Evolutionary conservation across 2,113 vertebrate genomes (phyloP), one percentile per base, ranked within the genome.

Genomic region (Strix aluco): DNA sequence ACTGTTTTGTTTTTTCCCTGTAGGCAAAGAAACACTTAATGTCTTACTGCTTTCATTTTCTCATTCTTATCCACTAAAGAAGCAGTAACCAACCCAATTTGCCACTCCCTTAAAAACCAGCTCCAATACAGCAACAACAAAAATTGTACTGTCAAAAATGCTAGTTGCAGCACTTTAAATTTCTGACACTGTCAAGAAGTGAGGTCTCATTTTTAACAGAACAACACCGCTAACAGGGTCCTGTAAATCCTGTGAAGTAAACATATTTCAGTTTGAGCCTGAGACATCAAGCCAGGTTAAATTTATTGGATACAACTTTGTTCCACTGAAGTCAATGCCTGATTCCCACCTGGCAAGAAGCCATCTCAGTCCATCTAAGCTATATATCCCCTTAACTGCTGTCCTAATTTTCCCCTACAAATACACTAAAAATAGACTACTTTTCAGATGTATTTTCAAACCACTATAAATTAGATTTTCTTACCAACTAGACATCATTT

Each of bases 361-460:
- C 38, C 61, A 63, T 36, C 72, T 89, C 61, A 66, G 22, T 29
- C 58, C n/a, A 74, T 25, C 44, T 95, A 81, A 88, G 38, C 78
- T 66, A 23, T 5, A 40, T 11, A 81, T 85, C 13, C 61, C 49
- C 82, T 95, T 81, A 92, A 66, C 73, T 87, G 67, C 81, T 88
- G n/a, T 30, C 69, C 44, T 66, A 54, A 47, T 62, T 72, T 94
- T 32, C 36, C 74, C 44, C 81, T 91, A 94, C 13, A 75, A 94
- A 81, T 73, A 65, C 1, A 2, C 52, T 94, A 93, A 81, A 82
- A 94, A 92, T 11, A 95, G 19, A 86, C 44, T 94, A 88, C 57
- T 91, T 95, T 93, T 90, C 55, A 91, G 89, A 93, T 51, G 10
- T 73, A 61, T 94, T 96, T 96, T 86, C 82, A 97, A 95, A 91